A percentile compares a stretch with the other conserved stretches of the same genome.
phyloP scores from a whole-genome alignment of 2,113 vertebrate genomes.

The Trochalopteron elliotii region DNA sequence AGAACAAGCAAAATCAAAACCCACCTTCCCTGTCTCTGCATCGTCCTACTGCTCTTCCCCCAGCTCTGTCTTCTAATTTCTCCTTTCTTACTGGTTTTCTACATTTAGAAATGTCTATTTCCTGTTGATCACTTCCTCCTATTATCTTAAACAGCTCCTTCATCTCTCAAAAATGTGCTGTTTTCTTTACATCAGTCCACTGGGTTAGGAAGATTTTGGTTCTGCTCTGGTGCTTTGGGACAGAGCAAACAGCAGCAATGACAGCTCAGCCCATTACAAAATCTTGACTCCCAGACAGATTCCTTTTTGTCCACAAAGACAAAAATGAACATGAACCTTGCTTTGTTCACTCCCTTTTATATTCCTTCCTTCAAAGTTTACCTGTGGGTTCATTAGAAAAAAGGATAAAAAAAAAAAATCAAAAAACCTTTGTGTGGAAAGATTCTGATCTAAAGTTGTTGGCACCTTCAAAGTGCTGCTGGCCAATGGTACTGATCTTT shows the following conservation, averaged over 20 bases:
- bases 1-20: background rate
- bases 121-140: background rate
- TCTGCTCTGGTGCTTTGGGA: background rate
- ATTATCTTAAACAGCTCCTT: background rate
- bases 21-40: background rate
- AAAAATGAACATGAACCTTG: background rate
- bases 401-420: fast-evolving
- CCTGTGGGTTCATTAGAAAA: background rate
- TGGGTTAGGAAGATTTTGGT: background rate
- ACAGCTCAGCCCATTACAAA: background rate
- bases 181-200: background rate
- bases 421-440: background rate
- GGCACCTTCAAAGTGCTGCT: background rate
- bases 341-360: background rate
- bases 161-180: background rate
- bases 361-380: background rate
- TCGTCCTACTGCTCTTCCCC: fast-evolving
- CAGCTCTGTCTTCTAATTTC: background rate
- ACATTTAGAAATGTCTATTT: background rate
- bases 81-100: background rate
- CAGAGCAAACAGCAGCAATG: background rate
- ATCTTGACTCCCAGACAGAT: background rate
- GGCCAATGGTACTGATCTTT: background rate
- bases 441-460: background rate
- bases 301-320: background rate